phyloP scores from a whole-genome alignment of 2,888 invertebrate genomes.

The Pantelozetes paolii region DNA sequence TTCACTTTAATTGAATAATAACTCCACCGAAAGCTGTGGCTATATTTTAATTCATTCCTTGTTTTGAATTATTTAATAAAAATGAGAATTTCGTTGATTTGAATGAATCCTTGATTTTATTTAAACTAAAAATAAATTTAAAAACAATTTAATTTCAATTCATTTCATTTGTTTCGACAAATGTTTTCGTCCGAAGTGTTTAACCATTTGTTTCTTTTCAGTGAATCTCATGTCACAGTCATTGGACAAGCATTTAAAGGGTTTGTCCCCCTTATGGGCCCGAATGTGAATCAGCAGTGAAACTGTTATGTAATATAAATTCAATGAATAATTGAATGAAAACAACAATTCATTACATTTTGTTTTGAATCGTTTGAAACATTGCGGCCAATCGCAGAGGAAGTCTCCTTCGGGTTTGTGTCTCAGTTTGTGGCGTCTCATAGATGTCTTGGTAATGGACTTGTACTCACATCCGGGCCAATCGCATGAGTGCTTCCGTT shows the following conservation, averaged over 20 bases:
- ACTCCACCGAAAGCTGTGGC: too few species aligned
- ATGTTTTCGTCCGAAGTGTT: slow-evolving; percentile 18
- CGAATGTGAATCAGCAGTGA: not conserved
- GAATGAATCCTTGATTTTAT: too few species aligned
- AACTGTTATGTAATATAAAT: not conserved
- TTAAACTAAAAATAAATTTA: too few species aligned
- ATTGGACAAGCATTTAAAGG: not conserved
- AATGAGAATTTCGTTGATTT: too few species aligned
- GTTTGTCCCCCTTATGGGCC: not conserved
- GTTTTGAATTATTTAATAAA: too few species aligned
- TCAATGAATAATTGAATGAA: not conserved
- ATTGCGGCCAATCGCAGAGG: not conserved
- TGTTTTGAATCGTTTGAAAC: not conserved
- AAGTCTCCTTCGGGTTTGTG: not conserved
- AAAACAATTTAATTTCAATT: too few species aligned
- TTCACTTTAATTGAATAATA: too few species aligned
- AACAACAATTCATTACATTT: not conserved
- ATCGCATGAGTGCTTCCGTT: not conserved
- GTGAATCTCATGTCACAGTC: slow-evolving; percentile 10
- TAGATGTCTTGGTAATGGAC: not conserved
- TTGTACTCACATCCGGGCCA: not conserved
- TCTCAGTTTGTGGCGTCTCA: not conserved
- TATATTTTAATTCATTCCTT: too few species aligned
- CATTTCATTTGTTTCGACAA: not conserved
- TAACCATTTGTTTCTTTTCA: slow-evolving; percentile 14